Conservation (phyloP, 2,888 invertebrate genomes). For the Leptinotarsa juncta region DNA sequence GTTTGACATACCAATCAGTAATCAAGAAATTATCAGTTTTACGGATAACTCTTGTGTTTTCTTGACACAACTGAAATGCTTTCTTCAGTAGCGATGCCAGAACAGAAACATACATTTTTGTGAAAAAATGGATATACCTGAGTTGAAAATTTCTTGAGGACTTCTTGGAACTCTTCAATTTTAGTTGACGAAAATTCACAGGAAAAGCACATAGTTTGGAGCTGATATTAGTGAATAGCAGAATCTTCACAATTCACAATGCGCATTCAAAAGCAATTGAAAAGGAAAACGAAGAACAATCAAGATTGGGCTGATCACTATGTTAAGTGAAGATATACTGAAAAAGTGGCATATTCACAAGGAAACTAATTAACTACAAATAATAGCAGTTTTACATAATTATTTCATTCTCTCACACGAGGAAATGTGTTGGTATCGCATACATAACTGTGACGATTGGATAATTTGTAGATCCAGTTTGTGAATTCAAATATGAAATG, state of each 20-base stretch:
- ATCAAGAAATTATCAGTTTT: too few species aligned
- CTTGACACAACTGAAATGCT: too few species aligned
- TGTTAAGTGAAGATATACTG: not conserved
- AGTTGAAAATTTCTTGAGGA: too few species aligned
- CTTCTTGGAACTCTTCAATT: too few species aligned
- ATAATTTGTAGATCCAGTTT: not conserved
- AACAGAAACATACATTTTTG: too few species aligned
- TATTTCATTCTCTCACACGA: not conserved
- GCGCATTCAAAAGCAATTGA: not conserved
- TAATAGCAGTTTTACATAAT: not conserved
- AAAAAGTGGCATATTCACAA: constrained; percentile 18
- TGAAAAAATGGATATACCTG: too few species aligned
- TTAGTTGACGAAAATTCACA: not conserved
- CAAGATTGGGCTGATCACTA: not conserved
- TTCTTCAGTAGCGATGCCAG: too few species aligned
- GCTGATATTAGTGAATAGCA: not conserved
- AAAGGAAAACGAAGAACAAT: not conserved
- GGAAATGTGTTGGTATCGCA: not conserved
- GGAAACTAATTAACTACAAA: constrained; percentile 13
- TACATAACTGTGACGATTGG: not conserved
- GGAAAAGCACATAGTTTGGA: not conserved
- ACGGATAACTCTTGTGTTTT: too few species aligned
- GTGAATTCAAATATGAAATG: not conserved
- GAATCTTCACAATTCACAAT: not conserved
- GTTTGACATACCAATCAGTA: too few species aligned